Percentiles rank a stretch among this genome's conserved stretches.
phyloP scores from a whole-genome alignment of 92 coral and sea anemone genomes.

The Porites lobata region DNA sequence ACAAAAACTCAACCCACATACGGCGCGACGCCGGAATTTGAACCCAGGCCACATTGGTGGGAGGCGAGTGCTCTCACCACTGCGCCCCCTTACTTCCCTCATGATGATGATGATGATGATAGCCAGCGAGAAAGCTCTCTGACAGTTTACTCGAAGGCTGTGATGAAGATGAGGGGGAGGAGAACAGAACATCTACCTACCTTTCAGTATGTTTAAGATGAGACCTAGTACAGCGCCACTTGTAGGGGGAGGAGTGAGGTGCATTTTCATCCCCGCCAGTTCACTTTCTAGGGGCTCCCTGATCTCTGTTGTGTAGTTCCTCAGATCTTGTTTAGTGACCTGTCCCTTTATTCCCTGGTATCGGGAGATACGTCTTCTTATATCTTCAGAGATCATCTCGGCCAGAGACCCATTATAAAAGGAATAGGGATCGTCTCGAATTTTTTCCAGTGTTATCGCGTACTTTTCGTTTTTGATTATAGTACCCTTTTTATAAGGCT shows the following conservation, averaged over 20 bases:
- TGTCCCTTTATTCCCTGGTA: slow-evolving; percentile 36
- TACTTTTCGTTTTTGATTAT: slow-evolving; percentile 71
- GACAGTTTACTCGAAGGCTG: too few species aligned
- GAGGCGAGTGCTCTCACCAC: too few species aligned
- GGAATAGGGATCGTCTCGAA: slow-evolving; percentile 76
- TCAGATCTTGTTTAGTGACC: slow-evolving; percentile 72
- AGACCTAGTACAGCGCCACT: slow-evolving; percentile 87
- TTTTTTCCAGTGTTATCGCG: slow-evolving; percentile 76
- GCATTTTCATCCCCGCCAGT: slow-evolving; percentile 65
- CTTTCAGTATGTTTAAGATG: slow-evolving; percentile 84
- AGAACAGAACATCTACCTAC: slow-evolving; percentile 32
- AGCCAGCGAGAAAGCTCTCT: too few species aligned
- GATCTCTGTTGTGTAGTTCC: slow-evolving; percentile 45
- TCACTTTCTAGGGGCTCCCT: slow-evolving; percentile 44
- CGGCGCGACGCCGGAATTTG: too few species aligned
- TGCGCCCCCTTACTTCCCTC: too few species aligned
- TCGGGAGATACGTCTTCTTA: background rate
- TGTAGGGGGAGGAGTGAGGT: slow-evolving; percentile 87
- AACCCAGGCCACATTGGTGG: too few species aligned
- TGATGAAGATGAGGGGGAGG: too few species aligned
- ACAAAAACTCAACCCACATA: too few species aligned
- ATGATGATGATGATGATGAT: too few species aligned
- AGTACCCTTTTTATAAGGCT: slow-evolving; percentile 51
- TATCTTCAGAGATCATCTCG: slow-evolving; percentile 65
- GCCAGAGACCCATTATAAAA: slow-evolving; percentile 86